Evolutionary conservation across 2,888 invertebrate genomes (phyloP).

Genomic region (Callimorpha dominula): DNA sequence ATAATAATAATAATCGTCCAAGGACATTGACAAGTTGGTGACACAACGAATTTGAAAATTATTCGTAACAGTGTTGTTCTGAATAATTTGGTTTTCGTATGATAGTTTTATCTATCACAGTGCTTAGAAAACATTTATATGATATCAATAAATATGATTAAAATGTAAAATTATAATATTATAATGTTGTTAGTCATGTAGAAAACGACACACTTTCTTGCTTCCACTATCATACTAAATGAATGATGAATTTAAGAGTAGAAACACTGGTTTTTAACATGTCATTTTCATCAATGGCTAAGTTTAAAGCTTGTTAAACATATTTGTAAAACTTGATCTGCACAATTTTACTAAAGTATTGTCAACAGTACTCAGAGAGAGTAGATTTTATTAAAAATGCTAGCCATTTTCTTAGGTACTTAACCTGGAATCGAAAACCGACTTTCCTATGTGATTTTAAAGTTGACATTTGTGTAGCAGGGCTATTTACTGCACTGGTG

Average conservation of each 20-base stretch:
- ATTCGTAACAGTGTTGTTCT: no score
- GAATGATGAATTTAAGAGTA: not conserved
- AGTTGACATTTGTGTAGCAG: constrained; percentile 42
- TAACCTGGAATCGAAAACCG: constrained; percentile 12
- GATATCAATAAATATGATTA: no score
- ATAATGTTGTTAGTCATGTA: no score
- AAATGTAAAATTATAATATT: no score
- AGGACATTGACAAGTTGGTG: no score
- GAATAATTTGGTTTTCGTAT: no score
- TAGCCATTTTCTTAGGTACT: constrained; percentile 31
- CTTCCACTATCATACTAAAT: no score
- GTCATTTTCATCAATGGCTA: constrained; percentile 26
- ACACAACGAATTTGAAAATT: no score
- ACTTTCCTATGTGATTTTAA: constrained; percentile 24
- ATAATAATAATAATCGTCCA: no score
- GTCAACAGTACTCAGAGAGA: constrained; percentile 38
- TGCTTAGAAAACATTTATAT: no score
- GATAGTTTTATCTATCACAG: no score
- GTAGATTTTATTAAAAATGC: constrained; percentile 44
- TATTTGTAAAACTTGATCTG: constrained; percentile 32
- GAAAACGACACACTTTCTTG: no score
- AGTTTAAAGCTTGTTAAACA: constrained; percentile 33
- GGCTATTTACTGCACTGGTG: constrained; percentile 53
- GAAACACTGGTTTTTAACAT: not conserved
- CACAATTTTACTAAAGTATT: constrained; percentile 43